These are phyloP conservation scores for Phrynocephalus guinanensis DNA, from an alignment of 2,797 vertebrate species.

Conservation along the genomic window DNA sequence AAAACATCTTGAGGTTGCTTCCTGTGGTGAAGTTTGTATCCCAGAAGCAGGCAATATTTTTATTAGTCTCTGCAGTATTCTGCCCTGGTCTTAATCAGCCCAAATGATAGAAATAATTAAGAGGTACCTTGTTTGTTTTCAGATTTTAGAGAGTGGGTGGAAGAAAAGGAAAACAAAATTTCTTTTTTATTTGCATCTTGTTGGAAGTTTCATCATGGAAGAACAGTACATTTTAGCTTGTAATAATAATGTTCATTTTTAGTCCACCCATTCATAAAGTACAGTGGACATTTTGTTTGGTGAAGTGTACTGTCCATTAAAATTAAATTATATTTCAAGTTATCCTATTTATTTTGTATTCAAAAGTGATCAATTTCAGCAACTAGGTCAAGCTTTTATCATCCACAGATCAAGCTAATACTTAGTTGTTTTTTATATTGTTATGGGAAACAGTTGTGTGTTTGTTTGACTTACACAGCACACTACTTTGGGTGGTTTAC, in stretches of 20 bases:
- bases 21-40: background rate
- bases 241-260: background rate
- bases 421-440: conserved; percentile 58
- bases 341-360: conserved; percentile 35
- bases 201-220: background rate
- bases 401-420: conserved; percentile 39
- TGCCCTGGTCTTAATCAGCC: background rate
- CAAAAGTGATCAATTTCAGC: conserved; percentile 42
- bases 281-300: conserved; percentile 16
- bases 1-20: background rate
- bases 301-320: conserved; percentile 7
- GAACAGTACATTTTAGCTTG: background rate
- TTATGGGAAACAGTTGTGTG: conserved; percentile 7
- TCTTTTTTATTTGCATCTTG: background rate
- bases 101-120: background rate
- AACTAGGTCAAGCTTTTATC: conserved; percentile 52
- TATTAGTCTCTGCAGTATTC: background rate
- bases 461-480: too few species aligned
- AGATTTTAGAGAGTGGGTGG: background rate
- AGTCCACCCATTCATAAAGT: conserved; percentile 26
- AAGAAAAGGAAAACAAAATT: background rate
- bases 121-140: background rate
- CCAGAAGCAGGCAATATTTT: background rate
- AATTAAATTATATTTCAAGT: conserved; percentile 4
- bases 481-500: background rate